These are phyloP conservation scores for Dexiosoma caninum DNA, from an alignment of 2,888 invertebrate species.

Conservation along the genomic window DNA sequence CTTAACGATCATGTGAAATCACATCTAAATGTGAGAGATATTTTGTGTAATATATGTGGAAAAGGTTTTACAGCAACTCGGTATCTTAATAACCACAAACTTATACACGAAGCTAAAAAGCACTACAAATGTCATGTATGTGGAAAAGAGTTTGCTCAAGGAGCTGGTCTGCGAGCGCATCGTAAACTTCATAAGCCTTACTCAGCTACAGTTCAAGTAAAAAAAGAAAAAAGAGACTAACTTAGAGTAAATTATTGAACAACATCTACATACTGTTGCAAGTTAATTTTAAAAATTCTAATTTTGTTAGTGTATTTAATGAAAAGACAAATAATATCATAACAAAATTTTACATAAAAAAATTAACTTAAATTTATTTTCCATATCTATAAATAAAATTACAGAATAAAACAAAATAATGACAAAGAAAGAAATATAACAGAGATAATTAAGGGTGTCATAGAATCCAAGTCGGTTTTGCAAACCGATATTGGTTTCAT, in stretches of 20 bases:
- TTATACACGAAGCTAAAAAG: conserved; percentile 69
- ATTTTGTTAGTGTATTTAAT: neutral
- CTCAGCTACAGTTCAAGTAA: conserved; percentile 6
- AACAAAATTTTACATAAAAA: neutral
- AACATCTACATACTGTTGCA: no score
- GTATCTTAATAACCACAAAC: conserved; percentile 68
- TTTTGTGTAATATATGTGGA: conserved; percentile 68
- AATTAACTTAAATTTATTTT: neutral
- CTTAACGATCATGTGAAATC: conserved; percentile 68
- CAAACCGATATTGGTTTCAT: no score
- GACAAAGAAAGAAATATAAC: no score
- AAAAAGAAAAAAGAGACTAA: conserved; percentile 25
- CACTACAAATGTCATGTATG: conserved; percentile 72
- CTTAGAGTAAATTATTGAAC: neutral
- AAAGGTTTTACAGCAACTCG: conserved; percentile 67
- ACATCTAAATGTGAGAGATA: conserved; percentile 70
- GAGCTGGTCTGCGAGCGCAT: conserved; percentile 67
- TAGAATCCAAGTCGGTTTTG: no score
- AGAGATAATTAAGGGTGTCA: no score
- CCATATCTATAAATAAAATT: no score
- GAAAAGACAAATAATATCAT: no score
- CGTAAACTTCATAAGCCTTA: conserved; percentile 51
- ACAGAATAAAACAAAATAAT: no score
- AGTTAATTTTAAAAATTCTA: neutral
- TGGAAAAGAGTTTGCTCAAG: conserved; percentile 70